Evolutionary conservation across 1,140 invertebrate species (phyloP).

Genomic region (Phymorhynchus buccinoides): DNA sequence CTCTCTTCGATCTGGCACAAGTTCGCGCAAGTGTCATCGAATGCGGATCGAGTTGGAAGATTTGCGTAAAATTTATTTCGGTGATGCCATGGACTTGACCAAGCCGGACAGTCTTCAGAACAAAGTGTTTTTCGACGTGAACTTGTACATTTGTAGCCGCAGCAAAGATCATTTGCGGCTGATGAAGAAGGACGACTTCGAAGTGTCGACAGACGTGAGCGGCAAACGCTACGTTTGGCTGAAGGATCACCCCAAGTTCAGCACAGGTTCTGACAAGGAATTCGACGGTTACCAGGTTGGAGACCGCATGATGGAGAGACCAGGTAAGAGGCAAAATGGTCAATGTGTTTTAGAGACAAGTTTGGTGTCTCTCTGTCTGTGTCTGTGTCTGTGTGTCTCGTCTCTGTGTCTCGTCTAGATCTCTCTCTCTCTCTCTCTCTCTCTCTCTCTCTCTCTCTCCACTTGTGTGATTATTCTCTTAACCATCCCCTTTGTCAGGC

Average conservation of each 20-base stretch:
- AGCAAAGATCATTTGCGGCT: constrained; percentile 64
- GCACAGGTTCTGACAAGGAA: constrained; percentile 57
- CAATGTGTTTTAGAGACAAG: too few relatives aligned
- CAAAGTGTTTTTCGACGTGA: constrained; percentile 68
- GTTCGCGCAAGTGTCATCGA: constrained; percentile 52
- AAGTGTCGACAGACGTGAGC: constrained; percentile 58
- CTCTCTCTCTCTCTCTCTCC: too few relatives aligned
- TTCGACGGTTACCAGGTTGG: constrained; percentile 57
- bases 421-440: too few relatives aligned
- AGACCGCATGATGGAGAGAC: constrained; percentile 66
- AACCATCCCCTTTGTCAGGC: too few relatives aligned
- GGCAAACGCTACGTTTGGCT: constrained; percentile 66
- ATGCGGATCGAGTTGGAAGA: constrained; percentile 62
- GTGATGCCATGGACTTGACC: constrained; percentile 61
- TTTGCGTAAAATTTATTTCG: constrained; percentile 64
- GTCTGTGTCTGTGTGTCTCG: too few relatives aligned
- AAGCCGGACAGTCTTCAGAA: constrained; percentile 65
- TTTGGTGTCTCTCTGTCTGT: too few relatives aligned
- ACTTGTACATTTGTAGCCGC: constrained; percentile 65
- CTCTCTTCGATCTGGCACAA: constrained; percentile 39
- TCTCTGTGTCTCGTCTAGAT: too few relatives aligned
- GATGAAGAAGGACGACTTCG: constrained; percentile 68
- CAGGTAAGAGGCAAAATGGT: constrained; percentile 48
- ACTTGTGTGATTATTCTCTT: too few relatives aligned
- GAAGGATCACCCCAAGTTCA: constrained; percentile 64